A percentile compares a stretch with the other conserved stretches of the same genome.
phyloP scores from a whole-genome alignment of 2,113 vertebrate genomes.

The Dipodomys merriami region DNA sequence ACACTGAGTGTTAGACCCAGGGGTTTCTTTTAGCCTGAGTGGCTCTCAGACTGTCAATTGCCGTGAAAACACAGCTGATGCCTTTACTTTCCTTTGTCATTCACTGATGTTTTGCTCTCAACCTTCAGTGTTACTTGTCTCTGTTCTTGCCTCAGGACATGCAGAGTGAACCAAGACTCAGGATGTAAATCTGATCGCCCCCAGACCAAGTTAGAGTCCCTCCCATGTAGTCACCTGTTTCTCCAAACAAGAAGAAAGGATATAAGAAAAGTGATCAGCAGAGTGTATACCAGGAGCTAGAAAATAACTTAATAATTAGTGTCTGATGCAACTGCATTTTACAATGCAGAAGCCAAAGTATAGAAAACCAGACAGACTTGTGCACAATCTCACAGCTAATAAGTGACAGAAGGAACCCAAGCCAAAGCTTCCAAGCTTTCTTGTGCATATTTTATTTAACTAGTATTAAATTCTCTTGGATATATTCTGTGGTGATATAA shows the following conservation, averaged over 20 bases:
- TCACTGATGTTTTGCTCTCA: conserved; percentile 31
- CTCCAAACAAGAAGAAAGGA: background rate
- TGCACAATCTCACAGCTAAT: background rate
- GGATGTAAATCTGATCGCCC: background rate
- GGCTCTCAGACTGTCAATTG: conserved; percentile 45
- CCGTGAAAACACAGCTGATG: background rate
- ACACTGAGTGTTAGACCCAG: background rate
- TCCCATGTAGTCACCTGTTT: background rate
- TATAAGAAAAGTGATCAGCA: background rate
- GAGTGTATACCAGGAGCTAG: background rate
- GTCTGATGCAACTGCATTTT: background rate
- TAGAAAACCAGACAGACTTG: background rate
- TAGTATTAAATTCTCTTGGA: background rate
- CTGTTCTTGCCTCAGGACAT: conserved; percentile 25
- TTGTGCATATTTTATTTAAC: background rate
- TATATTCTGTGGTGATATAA: background rate
- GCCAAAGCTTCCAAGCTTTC: background rate
- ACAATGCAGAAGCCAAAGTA: background rate
- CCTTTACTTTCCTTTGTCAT: conserved; percentile 63
- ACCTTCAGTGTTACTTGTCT: background rate
- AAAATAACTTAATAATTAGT: background rate
- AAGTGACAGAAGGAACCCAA: background rate
- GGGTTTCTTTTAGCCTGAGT: background rate
- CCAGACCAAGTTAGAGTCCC: background rate
- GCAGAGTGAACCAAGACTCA: background rate